A percentile compares a stretch with the other conserved stretches of the same genome.
These are phyloP conservation scores for Peromyscus attwateri DNA, from an alignment of 2,797 vertebrate genomes.

Conservation along the genomic window DNA sequence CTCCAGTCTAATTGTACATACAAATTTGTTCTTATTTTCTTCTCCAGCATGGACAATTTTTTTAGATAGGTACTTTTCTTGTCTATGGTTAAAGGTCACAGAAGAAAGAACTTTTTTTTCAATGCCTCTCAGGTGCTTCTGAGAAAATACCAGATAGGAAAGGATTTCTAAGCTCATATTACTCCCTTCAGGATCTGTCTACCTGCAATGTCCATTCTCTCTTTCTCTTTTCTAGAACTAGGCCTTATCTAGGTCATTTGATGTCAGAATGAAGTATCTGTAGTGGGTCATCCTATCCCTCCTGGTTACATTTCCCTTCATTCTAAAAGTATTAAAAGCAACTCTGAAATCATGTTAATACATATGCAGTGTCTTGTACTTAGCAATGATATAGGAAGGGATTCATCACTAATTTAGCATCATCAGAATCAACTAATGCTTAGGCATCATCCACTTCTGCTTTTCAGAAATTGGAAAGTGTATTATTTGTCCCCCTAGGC, in stretches of 20 bases:
- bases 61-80: not conserved
- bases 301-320: not conserved
- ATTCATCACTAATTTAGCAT: not conserved
- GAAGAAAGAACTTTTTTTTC: not conserved
- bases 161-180: not conserved
- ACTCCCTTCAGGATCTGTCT: not conserved
- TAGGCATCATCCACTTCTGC: not conserved
- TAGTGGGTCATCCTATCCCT: not conserved
- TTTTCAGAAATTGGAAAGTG: conserved; percentile 33
- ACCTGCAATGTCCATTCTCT: not conserved
- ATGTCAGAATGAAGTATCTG: not conserved
- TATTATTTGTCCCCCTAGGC: not conserved
- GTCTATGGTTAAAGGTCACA: conserved; percentile 15
- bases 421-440: not conserved
- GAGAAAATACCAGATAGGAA: conserved; percentile 25
- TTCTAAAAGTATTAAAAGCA: not conserved
- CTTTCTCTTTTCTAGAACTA: not conserved
- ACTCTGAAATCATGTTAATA: not conserved
- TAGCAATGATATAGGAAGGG: not conserved
- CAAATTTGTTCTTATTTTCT: conserved; percentile 1
- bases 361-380: not conserved
- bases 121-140: not conserved
- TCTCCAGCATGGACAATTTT: not conserved
- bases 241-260: not conserved
- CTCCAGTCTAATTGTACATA: not conserved